Percentiles rank a stretch among this genome's conserved stretches.
phyloP scores from a whole-genome alignment of 30 jellyfish, hydroid and myxozoan genomes.

The Catostylus mosaicus region DNA sequence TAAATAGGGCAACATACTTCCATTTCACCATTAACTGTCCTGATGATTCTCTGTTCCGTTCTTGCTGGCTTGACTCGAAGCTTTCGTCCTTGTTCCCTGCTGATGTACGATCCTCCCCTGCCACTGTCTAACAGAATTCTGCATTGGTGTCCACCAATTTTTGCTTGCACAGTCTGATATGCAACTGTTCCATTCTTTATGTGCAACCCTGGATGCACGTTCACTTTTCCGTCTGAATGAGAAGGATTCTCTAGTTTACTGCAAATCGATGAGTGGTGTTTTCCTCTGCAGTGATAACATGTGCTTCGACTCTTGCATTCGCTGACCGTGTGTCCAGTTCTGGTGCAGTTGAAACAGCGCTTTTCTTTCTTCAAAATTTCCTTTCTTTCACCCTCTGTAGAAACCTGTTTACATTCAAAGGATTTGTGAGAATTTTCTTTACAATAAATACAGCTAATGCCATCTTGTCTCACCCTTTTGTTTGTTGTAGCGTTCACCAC shows the following conservation, averaged over 20 bases:
- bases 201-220: too few relatives aligned
- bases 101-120: conserved; percentile 42
- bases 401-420: conserved; percentile 37
- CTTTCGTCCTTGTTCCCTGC: conserved; percentile 46
- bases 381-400: conserved; percentile 37
- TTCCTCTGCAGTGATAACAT: conserved; percentile 42
- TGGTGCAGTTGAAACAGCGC: conserved; percentile 52
- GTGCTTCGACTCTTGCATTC: conserved; percentile 39
- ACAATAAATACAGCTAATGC: conserved; percentile 27
- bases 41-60: conserved; percentile 28
- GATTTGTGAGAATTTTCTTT: conserved; percentile 40
- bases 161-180: conserved; percentile 31
- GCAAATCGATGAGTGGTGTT: conserved; percentile 49
- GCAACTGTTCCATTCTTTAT: conserved; percentile 53
- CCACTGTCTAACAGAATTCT: conserved; percentile 57
- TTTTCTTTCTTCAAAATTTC: conserved; percentile 25
- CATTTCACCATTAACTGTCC: conserved; percentile 48
- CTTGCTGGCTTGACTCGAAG: conserved; percentile 8
- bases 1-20: conserved; percentile 32
- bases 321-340: conserved; percentile 31
- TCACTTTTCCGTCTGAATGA: too few relatives aligned
- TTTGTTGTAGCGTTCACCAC: conserved; percentile 34
- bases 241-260: not conserved
- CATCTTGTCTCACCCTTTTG: conserved; percentile 28
- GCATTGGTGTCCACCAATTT: conserved; percentile 3